These are phyloP conservation scores for Ferrisia virgata DNA, from an alignment of 2,888 invertebrate genomes.

Conservation along the genomic window DNA sequence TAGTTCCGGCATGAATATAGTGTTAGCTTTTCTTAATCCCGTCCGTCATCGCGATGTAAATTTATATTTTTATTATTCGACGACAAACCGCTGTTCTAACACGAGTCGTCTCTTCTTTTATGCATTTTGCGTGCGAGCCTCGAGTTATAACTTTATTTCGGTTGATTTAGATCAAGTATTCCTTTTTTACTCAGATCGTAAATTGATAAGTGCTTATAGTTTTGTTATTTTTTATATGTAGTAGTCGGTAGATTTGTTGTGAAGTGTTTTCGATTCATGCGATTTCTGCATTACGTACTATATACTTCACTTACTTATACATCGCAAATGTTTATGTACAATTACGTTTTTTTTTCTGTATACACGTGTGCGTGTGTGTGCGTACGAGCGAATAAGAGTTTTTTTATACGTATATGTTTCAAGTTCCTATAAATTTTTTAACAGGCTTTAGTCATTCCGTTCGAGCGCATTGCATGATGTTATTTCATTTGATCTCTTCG, in stretches of 20 bases:
- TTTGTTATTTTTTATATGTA: background rate
- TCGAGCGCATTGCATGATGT: background rate
- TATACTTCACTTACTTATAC: too few relatives aligned
- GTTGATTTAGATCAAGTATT: conserved; percentile 5
- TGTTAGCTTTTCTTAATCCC: background rate
- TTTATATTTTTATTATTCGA: conserved; percentile 9
- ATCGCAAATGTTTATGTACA: too few relatives aligned
- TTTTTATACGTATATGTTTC: background rate
- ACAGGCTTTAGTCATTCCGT: background rate
- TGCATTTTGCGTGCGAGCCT: background rate
- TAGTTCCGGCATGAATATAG: conserved; percentile 1
- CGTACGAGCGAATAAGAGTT: too few relatives aligned
- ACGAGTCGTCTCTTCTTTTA: background rate
- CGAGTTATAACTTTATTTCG: conserved; percentile 9
- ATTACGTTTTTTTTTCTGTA: too few relatives aligned
- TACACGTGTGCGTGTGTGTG: too few relatives aligned
- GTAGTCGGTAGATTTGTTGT: background rate
- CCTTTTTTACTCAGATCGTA: background rate
- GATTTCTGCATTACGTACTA: background rate
- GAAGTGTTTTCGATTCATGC: conserved; percentile 4
- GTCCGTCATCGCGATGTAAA: background rate
- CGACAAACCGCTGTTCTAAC: background rate
- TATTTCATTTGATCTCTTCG: conserved; percentile 13
- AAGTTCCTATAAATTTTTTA: background rate
- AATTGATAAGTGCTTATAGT: background rate